Conservation (phyloP, 2,113 vertebrate genomes). For the Callipepla squamata region DNA sequence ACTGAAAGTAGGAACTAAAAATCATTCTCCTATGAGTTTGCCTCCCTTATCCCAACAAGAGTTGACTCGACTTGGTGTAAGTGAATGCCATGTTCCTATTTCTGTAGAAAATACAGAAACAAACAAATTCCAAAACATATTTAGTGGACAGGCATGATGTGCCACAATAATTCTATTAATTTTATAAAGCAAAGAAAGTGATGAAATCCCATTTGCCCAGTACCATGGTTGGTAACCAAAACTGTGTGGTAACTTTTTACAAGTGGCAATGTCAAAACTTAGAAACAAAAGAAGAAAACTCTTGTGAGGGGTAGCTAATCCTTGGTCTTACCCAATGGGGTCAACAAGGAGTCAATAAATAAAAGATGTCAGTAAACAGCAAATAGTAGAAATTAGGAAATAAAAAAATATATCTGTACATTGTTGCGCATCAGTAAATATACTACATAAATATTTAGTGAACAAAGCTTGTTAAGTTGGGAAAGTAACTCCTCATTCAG, state of each 20-base stretch:
- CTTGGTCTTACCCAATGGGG: neutral
- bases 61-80: neutral
- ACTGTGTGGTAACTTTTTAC: neutral
- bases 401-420: neutral
- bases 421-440: neutral
- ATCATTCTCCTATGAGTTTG: neutral
- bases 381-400: neutral
- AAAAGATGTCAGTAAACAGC: neutral
- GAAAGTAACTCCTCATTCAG: neutral
- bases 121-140: neutral
- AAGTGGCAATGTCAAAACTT: neutral
- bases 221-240: neutral
- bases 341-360: neutral
- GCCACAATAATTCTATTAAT: neutral
- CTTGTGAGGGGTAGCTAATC: neutral
- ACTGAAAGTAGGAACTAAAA: conserved; percentile 22
- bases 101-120: neutral
- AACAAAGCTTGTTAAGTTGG: neutral
- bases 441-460: neutral
- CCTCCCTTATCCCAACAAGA: neutral
- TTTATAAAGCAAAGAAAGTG: neutral
- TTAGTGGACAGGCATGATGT: neutral
- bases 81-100: neutral
- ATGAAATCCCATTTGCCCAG: neutral
- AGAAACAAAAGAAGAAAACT: neutral